Conservation (phyloP, 2,888 invertebrate genomes). For the Cephus nigrinus region DNA sequence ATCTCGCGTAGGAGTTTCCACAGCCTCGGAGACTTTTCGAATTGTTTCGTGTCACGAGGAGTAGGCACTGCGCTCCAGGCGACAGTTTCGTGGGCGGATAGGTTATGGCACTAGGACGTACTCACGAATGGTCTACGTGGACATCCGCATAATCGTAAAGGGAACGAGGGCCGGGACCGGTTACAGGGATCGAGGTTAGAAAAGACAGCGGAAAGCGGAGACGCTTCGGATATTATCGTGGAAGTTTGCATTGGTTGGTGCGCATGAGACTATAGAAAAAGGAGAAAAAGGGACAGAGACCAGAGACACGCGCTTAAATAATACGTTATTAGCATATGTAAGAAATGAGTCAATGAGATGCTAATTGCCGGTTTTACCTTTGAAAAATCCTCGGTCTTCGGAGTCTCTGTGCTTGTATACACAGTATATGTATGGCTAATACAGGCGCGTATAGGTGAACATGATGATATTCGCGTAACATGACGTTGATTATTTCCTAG, state of each 20-base stretch:
- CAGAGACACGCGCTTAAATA: slow-evolving; percentile 46
- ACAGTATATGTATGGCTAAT: background rate
- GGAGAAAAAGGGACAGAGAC: background rate
- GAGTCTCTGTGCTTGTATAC: slow-evolving; percentile 29
- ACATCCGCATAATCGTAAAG: slow-evolving; percentile 35
- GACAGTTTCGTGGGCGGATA: background rate
- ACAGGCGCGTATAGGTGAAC: background rate
- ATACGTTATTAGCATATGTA: slow-evolving; percentile 57
- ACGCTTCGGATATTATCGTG: slow-evolving; percentile 1
- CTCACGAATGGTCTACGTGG: slow-evolving; percentile 9
- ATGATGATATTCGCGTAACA: background rate
- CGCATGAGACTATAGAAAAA: slow-evolving; percentile 17
- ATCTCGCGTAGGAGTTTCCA: background rate
- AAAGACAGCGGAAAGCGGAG: slow-evolving; percentile 4
- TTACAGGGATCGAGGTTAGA: slow-evolving; percentile 8
- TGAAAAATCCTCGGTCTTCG: slow-evolving; percentile 42
- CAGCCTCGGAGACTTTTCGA: background rate
- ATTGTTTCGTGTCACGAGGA: background rate
- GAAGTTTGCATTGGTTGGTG: background rate
- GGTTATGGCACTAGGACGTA: background rate
- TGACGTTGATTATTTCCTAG: background rate
- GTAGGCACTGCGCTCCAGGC: background rate
- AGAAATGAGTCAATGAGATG: slow-evolving; percentile 63
- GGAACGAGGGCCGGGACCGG: slow-evolving; percentile 31
- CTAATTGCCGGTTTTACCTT: slow-evolving; percentile 59